Evolutionary conservation across 2,888 invertebrate species (phyloP).

Genomic region (Tipula confusa): DNA sequence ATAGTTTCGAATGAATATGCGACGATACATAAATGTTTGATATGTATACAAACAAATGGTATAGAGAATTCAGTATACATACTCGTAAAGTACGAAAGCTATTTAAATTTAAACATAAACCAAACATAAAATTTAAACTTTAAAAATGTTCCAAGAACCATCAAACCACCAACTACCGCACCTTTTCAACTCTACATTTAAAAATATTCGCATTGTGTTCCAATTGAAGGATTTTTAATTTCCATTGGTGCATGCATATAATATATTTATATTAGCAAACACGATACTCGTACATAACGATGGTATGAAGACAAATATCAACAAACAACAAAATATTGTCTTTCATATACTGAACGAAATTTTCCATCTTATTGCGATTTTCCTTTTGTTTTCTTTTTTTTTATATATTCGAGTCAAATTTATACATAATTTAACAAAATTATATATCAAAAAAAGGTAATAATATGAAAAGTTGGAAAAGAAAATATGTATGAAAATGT

Average conservation of each 20-base stretch:
- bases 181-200: not conserved
- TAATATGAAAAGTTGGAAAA: not conserved
- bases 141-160: not conserved
- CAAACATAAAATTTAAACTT: not conserved
- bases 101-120: not conserved
- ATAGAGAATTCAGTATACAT: too few relatives aligned
- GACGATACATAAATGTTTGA: too few relatives aligned
- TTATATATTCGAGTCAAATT: not conserved
- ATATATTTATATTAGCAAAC: not conserved
- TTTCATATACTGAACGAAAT: not conserved
- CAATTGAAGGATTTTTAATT: not conserved
- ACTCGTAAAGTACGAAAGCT: too few relatives aligned
- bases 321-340: not conserved
- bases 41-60: too few relatives aligned
- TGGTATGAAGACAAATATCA: not conserved
- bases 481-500: not conserved
- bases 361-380: not conserved
- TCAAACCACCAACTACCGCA: not conserved
- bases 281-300: not conserved
- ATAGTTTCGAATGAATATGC: too few relatives aligned
- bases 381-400: not conserved
- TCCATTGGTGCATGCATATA: not conserved
- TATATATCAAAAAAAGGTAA: not conserved
- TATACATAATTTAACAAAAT: slow-evolving; percentile 15
- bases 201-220: not conserved